A percentile compares a stretch with the other conserved stretches of the same genome.
Conservation (phyloP, 2,797 vertebrate genomes). For the Psittacula derbiana region DNA sequence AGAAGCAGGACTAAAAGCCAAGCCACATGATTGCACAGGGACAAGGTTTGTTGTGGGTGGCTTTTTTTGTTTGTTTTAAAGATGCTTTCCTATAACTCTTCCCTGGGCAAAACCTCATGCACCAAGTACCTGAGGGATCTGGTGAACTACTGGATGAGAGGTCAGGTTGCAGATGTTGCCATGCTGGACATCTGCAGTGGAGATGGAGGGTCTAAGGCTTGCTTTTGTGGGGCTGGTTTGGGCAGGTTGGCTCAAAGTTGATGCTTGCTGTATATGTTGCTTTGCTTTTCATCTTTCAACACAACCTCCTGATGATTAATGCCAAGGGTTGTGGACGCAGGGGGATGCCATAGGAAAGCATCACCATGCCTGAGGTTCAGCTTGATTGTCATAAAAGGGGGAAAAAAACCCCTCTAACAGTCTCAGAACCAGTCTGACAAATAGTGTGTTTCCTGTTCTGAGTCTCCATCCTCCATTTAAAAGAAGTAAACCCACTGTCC, state of each 20-base stretch:
- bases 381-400: background rate
- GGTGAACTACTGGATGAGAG: fast-evolving
- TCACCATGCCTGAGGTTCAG: fast-evolving
- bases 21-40: background rate
- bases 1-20: background rate
- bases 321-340: fast-evolving
- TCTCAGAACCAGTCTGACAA: background rate
- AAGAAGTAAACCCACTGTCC: background rate
- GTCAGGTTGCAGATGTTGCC: background rate
- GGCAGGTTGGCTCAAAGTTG: background rate
- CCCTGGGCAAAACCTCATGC: background rate
- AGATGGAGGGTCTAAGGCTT: background rate
- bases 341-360: background rate
- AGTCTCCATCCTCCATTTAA: background rate
- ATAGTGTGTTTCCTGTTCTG: background rate
- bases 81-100: background rate
- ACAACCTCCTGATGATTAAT: background rate
- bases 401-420: fast-evolving
- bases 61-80: background rate
- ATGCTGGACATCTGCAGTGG: background rate
- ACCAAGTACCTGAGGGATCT: background rate
- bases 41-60: background rate
- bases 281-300: background rate
- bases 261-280: fast-evolving
- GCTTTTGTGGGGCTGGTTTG: background rate